Evolutionary conservation across 92 coral and sea anemone genomes (phyloP), one percentile per base, ranked within the genome.

Genomic region (Parazoanthus swiftii): DNA sequence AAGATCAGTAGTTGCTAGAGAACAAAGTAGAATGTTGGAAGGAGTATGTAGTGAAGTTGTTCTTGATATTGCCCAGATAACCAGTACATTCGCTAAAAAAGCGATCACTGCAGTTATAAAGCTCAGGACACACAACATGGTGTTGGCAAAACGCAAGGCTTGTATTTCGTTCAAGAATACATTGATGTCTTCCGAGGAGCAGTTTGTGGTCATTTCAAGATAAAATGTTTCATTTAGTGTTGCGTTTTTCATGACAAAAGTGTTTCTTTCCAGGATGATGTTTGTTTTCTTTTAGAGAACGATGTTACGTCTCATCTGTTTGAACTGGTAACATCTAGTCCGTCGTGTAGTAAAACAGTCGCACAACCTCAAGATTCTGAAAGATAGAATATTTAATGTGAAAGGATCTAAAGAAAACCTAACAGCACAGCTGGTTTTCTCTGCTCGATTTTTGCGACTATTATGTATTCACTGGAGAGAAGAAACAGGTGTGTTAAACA

Each of bases 21-120:
- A 88, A 21, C 87, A 85, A 29, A 88, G 90, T 70, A 88, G 76
- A 39, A 73, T 84, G 43, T 66, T 66, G 33, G 90, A 67, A 15
- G 90, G 90, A 23, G 67, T 82, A 67, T 80, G 85, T 15, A 88
- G 79, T 3, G 81, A 65, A 1, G 79, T 42, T 39, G 81, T 79
- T 43, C 74, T 79, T 5, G 39, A 80, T 42, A 88, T 80, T 46
- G 85, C 82, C 85, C 85, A 79, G 37, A 88, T 88, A 59, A 88
- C 44, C 58, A 88, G 56, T 26, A 80, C 82, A 66, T 88, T 88
- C 37, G 82, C 86, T 16, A 72, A 20, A 65, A 88, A 63, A 14
- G 90, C 79, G 25, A 39, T 13, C 72, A 88, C n/a, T 35, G 87
- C 51, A 6, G 71, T 38, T 36, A 81, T 6, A 29, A 43, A 16